Conservation (phyloP, 2,888 invertebrate genomes). For the Drosophila mettleri region DNA sequence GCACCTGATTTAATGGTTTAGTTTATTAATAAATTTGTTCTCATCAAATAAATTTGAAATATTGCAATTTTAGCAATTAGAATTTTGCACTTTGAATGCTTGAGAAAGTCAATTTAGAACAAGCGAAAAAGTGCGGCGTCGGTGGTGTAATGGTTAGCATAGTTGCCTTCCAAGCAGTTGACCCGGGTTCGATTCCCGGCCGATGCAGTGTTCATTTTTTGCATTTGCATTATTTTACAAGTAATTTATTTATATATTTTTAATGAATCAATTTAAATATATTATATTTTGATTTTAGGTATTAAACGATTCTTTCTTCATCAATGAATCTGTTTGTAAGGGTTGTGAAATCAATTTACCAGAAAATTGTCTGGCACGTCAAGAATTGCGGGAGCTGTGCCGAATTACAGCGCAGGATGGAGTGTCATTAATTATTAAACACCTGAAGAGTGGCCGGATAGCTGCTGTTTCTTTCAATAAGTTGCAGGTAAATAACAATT, state of each 20-base stretch:
- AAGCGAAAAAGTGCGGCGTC: slow-evolving; percentile 68
- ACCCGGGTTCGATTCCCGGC: slow-evolving; percentile 86
- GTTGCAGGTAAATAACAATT: slow-evolving; percentile 86
- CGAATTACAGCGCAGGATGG: slow-evolving; percentile 88
- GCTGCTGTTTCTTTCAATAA: slow-evolving; percentile 89
- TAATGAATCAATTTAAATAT: not conserved
- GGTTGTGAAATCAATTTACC: slow-evolving; percentile 87
- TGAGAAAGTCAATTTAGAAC: slow-evolving; percentile 30
- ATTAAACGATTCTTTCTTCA: slow-evolving; percentile 85
- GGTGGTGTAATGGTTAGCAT: slow-evolving; percentile 86
- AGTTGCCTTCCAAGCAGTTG: slow-evolving; percentile 86
- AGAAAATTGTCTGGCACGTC: slow-evolving; percentile 86
- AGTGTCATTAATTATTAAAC: slow-evolving; percentile 88
- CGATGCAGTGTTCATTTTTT: slow-evolving; percentile 81
- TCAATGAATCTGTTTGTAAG: slow-evolving; percentile 87
- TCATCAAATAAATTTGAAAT: no score
- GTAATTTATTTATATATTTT: slow-evolving; percentile 52
- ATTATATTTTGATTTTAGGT: slow-evolving; percentile 69
- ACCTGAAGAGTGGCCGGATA: slow-evolving; percentile 86
- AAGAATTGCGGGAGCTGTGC: slow-evolving; percentile 88
- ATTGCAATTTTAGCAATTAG: not conserved
- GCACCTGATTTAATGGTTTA: not conserved
- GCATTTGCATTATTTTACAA: not conserved
- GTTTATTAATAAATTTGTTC: not conserved
- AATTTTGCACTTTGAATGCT: not conserved